Percentiles rank a stretch among this genome's conserved stretches.
Evolutionary conservation across 2,113 vertebrate species (phyloP).

Genomic region (Passer montanus): DNA sequence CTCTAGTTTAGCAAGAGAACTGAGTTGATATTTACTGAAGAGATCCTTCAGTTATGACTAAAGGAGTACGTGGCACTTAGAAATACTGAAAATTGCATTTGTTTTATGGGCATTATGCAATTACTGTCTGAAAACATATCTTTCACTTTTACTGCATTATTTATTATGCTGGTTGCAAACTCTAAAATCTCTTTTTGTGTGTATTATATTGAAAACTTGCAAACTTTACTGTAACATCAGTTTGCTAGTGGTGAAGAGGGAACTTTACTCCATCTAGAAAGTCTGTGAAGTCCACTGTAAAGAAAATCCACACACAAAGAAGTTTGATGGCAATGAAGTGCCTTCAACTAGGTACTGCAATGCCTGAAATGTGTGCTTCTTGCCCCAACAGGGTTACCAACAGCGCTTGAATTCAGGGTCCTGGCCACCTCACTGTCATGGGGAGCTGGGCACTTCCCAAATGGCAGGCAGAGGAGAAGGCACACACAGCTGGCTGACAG

Average conservation of each 20-base stretch:
- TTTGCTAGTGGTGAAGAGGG: background rate
- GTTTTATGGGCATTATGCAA: background rate
- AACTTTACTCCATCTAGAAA: background rate
- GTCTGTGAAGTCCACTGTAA: background rate
- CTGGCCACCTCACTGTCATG: fast-evolving
- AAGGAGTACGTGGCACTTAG: background rate
- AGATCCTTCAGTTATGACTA: background rate
- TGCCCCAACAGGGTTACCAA: background rate
- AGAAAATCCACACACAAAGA: background rate
- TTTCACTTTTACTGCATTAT: conserved; percentile 9
- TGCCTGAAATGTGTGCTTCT: background rate
- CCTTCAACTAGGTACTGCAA: background rate
- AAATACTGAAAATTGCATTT: background rate
- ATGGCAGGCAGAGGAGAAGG: background rate
- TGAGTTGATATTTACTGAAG: background rate
- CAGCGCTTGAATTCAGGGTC: background rate
- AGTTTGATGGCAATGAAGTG: background rate
- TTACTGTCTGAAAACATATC: background rate
- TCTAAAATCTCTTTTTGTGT: background rate
- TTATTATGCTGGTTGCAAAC: conserved; percentile 26
- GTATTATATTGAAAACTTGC: background rate
- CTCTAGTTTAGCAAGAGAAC: background rate
- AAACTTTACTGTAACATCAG: background rate
- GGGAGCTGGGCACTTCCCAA: background rate
- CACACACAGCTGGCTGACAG: fast-evolving